Evolutionary conservation across 2,888 invertebrate species (phyloP).

Genomic region (Hetaerina titia): DNA sequence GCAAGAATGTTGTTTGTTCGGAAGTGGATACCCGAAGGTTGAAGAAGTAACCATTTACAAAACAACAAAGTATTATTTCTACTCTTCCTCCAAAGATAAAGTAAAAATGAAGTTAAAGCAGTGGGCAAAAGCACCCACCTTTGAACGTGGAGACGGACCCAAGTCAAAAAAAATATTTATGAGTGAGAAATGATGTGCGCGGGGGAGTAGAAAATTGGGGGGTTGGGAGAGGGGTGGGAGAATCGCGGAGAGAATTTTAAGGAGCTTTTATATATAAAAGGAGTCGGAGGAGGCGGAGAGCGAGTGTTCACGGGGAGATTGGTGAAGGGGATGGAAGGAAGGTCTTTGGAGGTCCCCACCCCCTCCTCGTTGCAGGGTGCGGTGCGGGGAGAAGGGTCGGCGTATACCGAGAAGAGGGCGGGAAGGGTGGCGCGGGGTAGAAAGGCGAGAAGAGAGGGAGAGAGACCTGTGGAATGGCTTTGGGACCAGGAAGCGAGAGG

Average conservation of each 20-base stretch:
- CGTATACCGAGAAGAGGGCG: neutral
- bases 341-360: no score
- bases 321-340: neutral
- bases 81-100: no score
- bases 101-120: no score
- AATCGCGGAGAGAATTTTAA: slow-evolving; percentile 14
- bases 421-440: slow-evolving; percentile 4
- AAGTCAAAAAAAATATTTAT: neutral
- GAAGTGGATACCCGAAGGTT: no score
- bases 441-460: slow-evolving; percentile 73
- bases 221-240: slow-evolving; percentile 57
- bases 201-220: neutral
- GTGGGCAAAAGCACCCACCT: no score
- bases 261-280: slow-evolving; percentile 37
- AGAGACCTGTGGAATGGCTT: slow-evolving; percentile 70
- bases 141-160: no score
- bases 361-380: no score
- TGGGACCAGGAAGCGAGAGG: slow-evolving; percentile 69
- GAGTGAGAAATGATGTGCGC: neutral
- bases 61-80: no score
- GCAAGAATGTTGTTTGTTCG: no score
- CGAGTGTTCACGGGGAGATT: slow-evolving; percentile 5
- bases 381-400: neutral
- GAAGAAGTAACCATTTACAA: no score
- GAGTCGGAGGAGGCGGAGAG: slow-evolving; percentile 32